phyloP scores from a whole-genome alignment of 2,797 vertebrate genomes.

The Acestrorhynchus altus region DNA sequence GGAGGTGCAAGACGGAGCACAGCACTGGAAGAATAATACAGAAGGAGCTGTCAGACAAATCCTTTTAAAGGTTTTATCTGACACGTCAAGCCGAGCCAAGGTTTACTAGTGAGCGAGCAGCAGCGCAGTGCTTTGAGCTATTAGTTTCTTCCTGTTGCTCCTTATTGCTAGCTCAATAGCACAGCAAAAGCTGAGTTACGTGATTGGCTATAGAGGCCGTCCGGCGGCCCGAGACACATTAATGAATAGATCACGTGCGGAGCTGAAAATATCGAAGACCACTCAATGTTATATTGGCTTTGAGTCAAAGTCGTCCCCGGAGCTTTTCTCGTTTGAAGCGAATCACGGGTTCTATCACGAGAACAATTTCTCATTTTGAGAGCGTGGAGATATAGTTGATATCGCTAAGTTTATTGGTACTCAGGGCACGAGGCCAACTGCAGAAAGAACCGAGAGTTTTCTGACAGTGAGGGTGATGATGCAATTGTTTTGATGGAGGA shows the following conservation, averaged over 20 bases:
- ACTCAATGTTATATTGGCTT: constrained; percentile 6
- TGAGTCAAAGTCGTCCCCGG: background rate
- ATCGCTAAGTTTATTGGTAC: constrained; percentile 20
- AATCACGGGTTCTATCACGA: background rate
- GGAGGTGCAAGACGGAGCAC: background rate
- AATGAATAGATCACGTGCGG: constrained; percentile 1
- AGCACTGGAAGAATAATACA: background rate
- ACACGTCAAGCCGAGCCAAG: background rate
- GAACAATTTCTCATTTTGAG: constrained; percentile 3
- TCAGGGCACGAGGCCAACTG: background rate
- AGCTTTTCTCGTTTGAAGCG: background rate
- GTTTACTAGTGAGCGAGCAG: background rate
- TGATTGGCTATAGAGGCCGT: background rate
- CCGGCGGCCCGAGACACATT: background rate
- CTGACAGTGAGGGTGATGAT: background rate
- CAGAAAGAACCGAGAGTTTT: background rate
- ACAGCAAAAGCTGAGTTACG: background rate
- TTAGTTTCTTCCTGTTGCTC: background rate
- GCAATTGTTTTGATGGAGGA: background rate
- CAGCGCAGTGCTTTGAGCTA: background rate
- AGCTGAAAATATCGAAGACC: background rate
- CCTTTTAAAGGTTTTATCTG: background rate
- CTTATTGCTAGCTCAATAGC: background rate
- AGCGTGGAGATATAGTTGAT: constrained; percentile 4
- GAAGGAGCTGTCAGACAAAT: constrained; percentile 10